These are phyloP conservation scores for Propithecus deckenii DNA, from an alignment of 2,797 vertebrate species.

Conservation along the genomic window DNA sequence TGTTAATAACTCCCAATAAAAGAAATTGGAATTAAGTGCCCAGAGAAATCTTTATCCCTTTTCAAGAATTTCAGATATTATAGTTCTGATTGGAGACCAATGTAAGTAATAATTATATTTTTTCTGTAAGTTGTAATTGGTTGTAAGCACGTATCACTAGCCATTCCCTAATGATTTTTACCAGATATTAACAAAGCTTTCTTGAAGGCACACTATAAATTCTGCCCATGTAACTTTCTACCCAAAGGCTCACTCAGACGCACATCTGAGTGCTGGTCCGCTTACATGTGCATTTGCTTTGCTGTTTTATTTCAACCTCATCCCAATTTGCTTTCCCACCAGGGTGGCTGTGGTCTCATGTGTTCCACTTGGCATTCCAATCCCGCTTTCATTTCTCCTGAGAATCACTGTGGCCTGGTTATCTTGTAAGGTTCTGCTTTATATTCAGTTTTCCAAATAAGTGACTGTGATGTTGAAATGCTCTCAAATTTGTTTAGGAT, in stretches of 20 bases:
- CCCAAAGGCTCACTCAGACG: accelerated
- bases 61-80: neutral
- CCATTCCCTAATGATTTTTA: neutral
- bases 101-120: neutral
- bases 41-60: neutral
- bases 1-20: neutral
- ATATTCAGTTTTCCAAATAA: neutral
- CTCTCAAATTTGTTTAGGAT: neutral
- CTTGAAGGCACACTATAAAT: too few relatives aligned
- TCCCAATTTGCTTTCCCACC: neutral
- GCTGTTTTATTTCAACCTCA: neutral
- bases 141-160: neutral
- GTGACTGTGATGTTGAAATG: neutral
- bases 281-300: neutral
- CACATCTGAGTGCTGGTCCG: accelerated
- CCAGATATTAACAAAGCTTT: neutral
- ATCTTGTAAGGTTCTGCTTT: neutral
- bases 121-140: neutral
- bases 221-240: neutral
- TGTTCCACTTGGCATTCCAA: neutral
- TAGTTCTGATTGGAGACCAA: neutral
- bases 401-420: neutral
- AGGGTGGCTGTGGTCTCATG: neutral
- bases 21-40: neutral
- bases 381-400: accelerated